Base-by-base conservation (phyloP, 2,888 invertebrate genomes). In the Mycalesis mineus region DNA sequence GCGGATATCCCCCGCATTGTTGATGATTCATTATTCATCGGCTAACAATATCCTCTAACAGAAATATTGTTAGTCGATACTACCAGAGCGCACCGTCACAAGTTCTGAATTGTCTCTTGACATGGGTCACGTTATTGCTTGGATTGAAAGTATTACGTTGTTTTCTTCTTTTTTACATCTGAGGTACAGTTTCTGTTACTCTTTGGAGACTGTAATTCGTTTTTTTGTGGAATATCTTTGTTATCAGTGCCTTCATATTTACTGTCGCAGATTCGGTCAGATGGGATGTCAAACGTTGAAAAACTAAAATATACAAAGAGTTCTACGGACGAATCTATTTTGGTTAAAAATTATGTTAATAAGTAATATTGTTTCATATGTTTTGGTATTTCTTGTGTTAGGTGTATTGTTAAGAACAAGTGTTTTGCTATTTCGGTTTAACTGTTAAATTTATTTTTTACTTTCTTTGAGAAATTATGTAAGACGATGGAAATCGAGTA, bases 381-480 rank as follows among this genome's bases (percentile, higher is more conserved):
- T 61, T 57, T 66, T 63, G 66, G 65, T 64, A 65, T 66, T 22
- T 67, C 57, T 68, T 71, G 64, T 64, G 59, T 64, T 71, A 71
- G 62, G 61, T 65, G 57, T 69, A 66, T 69, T 67, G 64, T 71
- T 73, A 71, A 68, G 71, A 42, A 65, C 65, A 66, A 65, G 66
- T 65, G 63, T 69, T 70, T 71, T 64, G 57, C 65, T 72, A 67
- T 64, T 69, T 71, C 68, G 65, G 66, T 69, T 68, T 69, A 69
- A 72, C 71, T 75, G 73, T 74, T 74, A 69, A 72, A 65, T 65
- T 69, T 68, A 69, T 67, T 72, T 65, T 68, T 71, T 68, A 67
- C 65, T 71, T 65, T 68, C 65, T 68, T 67, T 64, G 64, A 63
- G 65, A 63, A 69, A 65, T 61, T 63, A 64, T 57, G 56, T 65